A percentile compares a stretch with the other conserved stretches of the same genome.
phyloP scores from a whole-genome alignment of 2,888 invertebrate genomes.

The Eupithecia abbreviata region DNA sequence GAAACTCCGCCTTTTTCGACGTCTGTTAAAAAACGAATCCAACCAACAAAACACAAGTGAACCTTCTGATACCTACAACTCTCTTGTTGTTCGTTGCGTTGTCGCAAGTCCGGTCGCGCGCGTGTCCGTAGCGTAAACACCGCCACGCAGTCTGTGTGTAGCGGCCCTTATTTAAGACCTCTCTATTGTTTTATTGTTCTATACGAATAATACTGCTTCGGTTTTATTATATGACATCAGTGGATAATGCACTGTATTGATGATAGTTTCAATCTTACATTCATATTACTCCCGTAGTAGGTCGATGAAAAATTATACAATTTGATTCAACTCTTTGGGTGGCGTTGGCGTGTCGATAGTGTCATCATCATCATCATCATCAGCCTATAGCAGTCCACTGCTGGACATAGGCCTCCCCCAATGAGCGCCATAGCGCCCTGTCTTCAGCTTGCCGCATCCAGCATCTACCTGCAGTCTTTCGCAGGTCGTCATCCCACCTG shows the following conservation, averaged over 20 bases:
- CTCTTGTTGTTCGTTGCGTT: neutral
- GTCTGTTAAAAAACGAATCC: neutral
- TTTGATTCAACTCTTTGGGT: too few species aligned
- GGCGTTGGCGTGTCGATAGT: too few species aligned
- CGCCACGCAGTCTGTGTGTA: constrained; percentile 38
- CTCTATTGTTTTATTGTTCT: constrained; percentile 30
- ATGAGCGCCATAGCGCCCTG: too few species aligned
- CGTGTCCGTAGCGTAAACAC: constrained; percentile 77
- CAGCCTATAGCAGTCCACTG: too few species aligned
- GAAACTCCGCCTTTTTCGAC: neutral
- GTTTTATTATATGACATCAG: neutral
- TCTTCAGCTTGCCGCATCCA: too few species aligned
- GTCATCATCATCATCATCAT: too few species aligned
- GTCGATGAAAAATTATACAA: too few species aligned
- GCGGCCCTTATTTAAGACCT: constrained; percentile 36
- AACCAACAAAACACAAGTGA: neutral
- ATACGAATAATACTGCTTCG: neutral
- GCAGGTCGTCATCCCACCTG: too few species aligned
- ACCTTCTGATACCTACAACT: neutral
- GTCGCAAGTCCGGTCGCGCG: constrained; percentile 59
- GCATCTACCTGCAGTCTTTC: too few species aligned
- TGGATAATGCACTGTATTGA: neutral
- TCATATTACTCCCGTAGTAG: too few species aligned
- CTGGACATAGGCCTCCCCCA: too few species aligned
- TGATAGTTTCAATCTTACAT: neutral